Conservation (phyloP, 1,140 invertebrate genomes). For the Neodiprion fabricii region DNA sequence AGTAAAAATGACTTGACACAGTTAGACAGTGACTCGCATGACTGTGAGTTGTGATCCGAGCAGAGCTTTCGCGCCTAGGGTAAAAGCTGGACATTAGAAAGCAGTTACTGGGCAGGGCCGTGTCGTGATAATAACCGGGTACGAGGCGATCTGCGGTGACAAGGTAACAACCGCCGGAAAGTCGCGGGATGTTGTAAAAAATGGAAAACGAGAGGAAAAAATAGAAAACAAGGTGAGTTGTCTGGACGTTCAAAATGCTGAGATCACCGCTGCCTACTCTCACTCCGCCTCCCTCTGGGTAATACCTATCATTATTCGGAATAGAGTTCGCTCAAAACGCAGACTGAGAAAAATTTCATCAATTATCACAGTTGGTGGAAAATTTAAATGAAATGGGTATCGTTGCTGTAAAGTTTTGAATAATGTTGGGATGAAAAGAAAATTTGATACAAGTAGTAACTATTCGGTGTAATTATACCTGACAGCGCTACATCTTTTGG, state of each 20-base stretch:
- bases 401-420: too few species aligned
- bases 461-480: too few species aligned
- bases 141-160: not conserved
- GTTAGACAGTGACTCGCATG: not conserved
- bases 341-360: too few species aligned
- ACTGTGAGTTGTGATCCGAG: not conserved
- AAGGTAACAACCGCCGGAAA: conserved; percentile 1
- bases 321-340: too few species aligned
- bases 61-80: conserved; percentile 3
- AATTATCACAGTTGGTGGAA: too few species aligned
- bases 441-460: too few species aligned
- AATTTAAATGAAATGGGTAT: too few species aligned
- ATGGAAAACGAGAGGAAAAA: not conserved
- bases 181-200: not conserved
- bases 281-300: not conserved
- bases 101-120: not conserved
- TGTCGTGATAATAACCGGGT: conserved; percentile 2
- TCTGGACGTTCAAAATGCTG: not conserved
- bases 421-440: too few species aligned
- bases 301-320: too few species aligned
- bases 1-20: not conserved
- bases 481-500: too few species aligned
- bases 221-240: not conserved
- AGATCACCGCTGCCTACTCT: not conserved
- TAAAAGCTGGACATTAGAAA: not conserved